Base-by-base conservation (phyloP, 1,140 invertebrate genomes). In the Himalopsyche phryganea region DNA sequence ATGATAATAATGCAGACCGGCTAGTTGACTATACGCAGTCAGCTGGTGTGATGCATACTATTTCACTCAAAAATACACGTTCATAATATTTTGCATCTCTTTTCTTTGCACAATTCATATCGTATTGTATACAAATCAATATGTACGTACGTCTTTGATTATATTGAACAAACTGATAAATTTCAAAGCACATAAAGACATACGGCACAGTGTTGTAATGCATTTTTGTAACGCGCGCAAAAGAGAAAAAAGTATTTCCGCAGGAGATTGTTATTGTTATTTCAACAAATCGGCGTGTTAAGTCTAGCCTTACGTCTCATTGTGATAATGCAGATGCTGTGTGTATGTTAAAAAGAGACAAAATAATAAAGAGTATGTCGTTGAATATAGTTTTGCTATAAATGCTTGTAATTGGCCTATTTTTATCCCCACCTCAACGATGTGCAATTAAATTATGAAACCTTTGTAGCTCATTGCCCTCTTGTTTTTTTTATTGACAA, bases 371-470 rank as follows among this genome's bases (percentile, higher is more conserved):
- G 11, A 40, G 49, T 40, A 13, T 50, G 49, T 50, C 49, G 1
- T 6, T 38, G n/a, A 17, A 14, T 19, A 40, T 13, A 19, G 49
- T 18, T 50, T 17, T 35, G 33, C 49, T 50, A 13, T 53, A 53
- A 53, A 53, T 44, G 50, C 38, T 53, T 53, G 50, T 53, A 53
- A 53, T 53, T 44, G 50, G 50, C 50, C 50, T 53, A 53, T 53
- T 53, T 53, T 28, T 53, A 40, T 44, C 50, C 50, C 50, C 50
- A 53, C 50, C 32, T 41, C 19, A 18, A 14, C 36, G 20, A 14
- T 35, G 32, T 23, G 28, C 28, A 49, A 49, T 49, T n/a, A 50
- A 50, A 50, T 40, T 40, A 17, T 19, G 35, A 40, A 35, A 19
- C 35, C 15, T 50, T 50, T 28, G 23, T 28, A 28, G 23, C 23